Conservation (phyloP, 2,888 invertebrate species). For the Psylliodes chrysocephalus region DNA sequence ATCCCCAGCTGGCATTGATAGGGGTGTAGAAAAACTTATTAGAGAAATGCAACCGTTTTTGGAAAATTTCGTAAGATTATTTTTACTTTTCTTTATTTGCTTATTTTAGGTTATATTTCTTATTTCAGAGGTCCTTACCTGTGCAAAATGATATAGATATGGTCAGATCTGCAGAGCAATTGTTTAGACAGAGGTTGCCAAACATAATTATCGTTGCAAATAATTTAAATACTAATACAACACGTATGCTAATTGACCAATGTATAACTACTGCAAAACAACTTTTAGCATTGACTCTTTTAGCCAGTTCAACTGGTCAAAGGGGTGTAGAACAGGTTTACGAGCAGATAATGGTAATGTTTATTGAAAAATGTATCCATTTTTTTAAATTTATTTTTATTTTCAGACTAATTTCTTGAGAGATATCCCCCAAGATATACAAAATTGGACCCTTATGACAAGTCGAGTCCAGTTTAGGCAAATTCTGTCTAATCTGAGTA, state of each 20-base stretch:
- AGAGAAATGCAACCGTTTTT: conserved; percentile 63
- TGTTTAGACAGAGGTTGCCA: conserved; percentile 58
- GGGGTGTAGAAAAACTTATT: conserved; percentile 63
- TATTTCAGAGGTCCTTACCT: conserved; percentile 54
- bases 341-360: conserved; percentile 61
- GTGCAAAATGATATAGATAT: conserved; percentile 60
- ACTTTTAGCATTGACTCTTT: conserved; percentile 57
- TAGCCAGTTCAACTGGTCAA: conserved; percentile 60
- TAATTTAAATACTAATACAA: conserved; percentile 50
- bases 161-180: conserved; percentile 56
- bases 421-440: conserved; percentile 57
- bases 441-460: conserved; percentile 57
- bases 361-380: too few species aligned
- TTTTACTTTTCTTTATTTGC: too few species aligned
- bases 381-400: conserved; percentile 1
- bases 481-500: conserved; percentile 54
- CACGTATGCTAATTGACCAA: conserved; percentile 54
- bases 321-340: conserved; percentile 62
- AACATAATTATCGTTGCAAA: conserved; percentile 53
- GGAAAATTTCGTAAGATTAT: conserved; percentile 62
- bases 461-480: conserved; percentile 54
- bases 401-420: conserved; percentile 56
- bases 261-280: conserved; percentile 52
- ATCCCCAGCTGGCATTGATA: conserved; percentile 61
- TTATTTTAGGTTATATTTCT: conserved; percentile 38